Base-by-base conservation (phyloP, 1,140 invertebrate species). In the Plectrocnemia conspersa region DNA sequence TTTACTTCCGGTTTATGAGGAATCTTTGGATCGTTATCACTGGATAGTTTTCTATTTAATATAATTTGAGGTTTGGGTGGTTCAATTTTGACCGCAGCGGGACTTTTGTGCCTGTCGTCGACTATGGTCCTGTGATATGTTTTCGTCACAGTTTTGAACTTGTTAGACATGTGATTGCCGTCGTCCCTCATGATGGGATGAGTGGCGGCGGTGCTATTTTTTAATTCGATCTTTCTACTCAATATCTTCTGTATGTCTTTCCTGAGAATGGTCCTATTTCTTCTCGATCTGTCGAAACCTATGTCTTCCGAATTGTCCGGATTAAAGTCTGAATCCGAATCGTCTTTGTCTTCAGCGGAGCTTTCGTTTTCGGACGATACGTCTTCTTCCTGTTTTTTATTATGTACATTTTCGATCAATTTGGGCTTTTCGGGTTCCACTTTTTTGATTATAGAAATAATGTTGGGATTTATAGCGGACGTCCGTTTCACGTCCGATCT, bases 241-340 rank as follows among this genome's bases (percentile, higher is more conserved):
- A 56, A 22, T 16, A 56, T 36, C 32, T 54, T 56, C 38, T 56
- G 56, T 2, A 61, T 47, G 46, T 52, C 52, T 54, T 56, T 61
- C 22, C 44, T 56, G 4, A 56, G 23, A 3, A 59, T 19, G 15
- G 54, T 29, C 45, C 54, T 60, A 6, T 29, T 24, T 49, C 54
- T 56, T 3, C 33, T 13, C 33, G 15, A 44, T 40, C 50, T 52
- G 23, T 50, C 18, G 6, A 9, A 16, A n/a, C 36, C 47, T 22
- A 49, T 52, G 11, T 38, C 55, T 15, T 49, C 36, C 18, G 25
- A 24, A n/a, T 29, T 58, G 10, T 27, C 36, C 45, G 74, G 74
- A 47, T 75, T 72, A 29, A 72, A 74, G 67, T 75, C 73, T 15
- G 72, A 74, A 57, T 75, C 73, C 62, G 68, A 66, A 48, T 75